Conservation (phyloP, 2,888 invertebrate genomes). For the Chelonus formosanus region DNA sequence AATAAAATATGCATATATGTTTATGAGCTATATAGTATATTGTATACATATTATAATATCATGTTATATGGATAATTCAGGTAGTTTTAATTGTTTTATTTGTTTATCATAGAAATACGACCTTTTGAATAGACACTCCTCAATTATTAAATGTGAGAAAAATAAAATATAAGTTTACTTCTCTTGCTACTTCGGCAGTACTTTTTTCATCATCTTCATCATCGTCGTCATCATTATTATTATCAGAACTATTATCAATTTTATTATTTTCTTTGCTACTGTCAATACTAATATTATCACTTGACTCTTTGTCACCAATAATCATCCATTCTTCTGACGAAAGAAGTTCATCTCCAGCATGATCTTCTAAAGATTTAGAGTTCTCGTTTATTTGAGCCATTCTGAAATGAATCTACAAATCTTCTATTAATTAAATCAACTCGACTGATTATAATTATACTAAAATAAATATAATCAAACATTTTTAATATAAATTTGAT, state of each 20-base stretch:
- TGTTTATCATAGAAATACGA: too few relatives aligned
- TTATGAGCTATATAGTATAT: too few relatives aligned
- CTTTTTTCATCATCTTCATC: constrained; percentile 15
- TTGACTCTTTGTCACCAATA: constrained; percentile 32
- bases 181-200: constrained; percentile 39
- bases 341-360: constrained; percentile 12
- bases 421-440: too few relatives aligned
- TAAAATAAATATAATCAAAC: too few relatives aligned
- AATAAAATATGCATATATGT: not conserved
- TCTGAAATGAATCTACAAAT: not conserved
- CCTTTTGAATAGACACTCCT: too few relatives aligned
- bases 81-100: too few relatives aligned
- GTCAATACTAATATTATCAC: constrained; percentile 26
- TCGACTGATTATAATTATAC: too few relatives aligned
- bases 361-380: not conserved
- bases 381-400: constrained; percentile 4
- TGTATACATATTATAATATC: too few relatives aligned
- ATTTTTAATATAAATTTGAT: too few relatives aligned
- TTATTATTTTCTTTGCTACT: constrained; percentile 22
- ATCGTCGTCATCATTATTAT: constrained; percentile 20
- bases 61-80: too few relatives aligned
- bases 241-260: constrained; percentile 19
- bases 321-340: constrained; percentile 41
- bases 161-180: constrained; percentile 28
- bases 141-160: not conserved